Evolutionary conservation across 64 coral and sea anemone genomes (phyloP).

Genomic region (Catalaphyllia jardinei): DNA sequence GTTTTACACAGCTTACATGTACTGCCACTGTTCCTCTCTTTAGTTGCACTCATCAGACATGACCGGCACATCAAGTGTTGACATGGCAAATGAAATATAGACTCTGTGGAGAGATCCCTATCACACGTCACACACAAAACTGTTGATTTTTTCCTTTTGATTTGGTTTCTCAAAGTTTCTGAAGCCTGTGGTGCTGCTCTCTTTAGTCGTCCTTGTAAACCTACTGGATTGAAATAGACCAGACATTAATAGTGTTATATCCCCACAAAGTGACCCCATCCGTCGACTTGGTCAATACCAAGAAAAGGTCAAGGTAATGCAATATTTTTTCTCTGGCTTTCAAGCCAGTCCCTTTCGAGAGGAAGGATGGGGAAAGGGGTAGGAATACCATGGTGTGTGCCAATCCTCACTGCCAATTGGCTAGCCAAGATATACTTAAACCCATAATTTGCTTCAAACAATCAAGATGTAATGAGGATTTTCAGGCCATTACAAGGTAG

Average conservation of each 20-base stretch:
- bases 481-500: too few relatives aligned
- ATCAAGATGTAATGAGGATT: too few relatives aligned
- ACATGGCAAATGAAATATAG: constrained; percentile 49
- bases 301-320: background rate
- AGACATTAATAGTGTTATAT: background rate
- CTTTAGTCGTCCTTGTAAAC: background rate
- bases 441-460: too few relatives aligned
- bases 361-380: too few relatives aligned
- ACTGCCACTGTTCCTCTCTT: background rate
- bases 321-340: too few relatives aligned
- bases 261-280: background rate
- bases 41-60: constrained; percentile 25
- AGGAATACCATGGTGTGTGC: too few relatives aligned
- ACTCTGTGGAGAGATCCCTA: background rate
- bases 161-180: background rate
- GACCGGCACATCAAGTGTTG: constrained; percentile 49
- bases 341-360: too few relatives aligned
- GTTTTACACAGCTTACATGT: background rate
- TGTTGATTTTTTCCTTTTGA: constrained; percentile 22
- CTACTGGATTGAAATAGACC: background rate
- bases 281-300: background rate
- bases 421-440: too few relatives aligned
- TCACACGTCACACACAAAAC: constrained; percentile 31
- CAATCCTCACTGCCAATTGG: too few relatives aligned
- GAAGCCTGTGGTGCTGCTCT: background rate